Conservation (phyloP, 2,888 invertebrate genomes). For the Ornithoptera alexandrae region DNA sequence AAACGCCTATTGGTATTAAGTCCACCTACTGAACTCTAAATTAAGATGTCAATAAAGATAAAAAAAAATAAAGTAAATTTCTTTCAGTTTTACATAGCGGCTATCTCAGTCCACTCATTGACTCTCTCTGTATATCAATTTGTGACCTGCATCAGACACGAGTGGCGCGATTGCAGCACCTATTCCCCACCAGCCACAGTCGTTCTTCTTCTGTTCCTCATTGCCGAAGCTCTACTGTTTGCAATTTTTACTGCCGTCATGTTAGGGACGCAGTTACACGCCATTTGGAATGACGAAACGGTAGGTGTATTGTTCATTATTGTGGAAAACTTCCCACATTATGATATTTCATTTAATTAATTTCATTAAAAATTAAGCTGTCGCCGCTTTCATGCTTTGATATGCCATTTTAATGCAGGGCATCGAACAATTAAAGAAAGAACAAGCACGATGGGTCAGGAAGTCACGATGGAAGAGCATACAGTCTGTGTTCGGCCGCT, state of each 20-base stretch:
- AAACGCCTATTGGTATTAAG: too few species aligned
- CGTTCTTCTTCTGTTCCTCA: slow-evolving; percentile 92
- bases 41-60: too few species aligned
- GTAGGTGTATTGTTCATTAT: slow-evolving; percentile 68
- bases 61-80: neutral
- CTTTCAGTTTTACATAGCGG: slow-evolving; percentile 97
- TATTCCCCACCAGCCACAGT: slow-evolving; percentile 98
- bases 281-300: slow-evolving; percentile 99
- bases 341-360: too few species aligned
- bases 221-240: slow-evolving; percentile 96
- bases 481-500: slow-evolving; percentile 97
- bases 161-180: slow-evolving; percentile 96
- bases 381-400: neutral
- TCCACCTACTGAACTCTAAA: too few species aligned
- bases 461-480: slow-evolving; percentile 97
- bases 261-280: slow-evolving; percentile 97
- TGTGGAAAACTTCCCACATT: neutral
- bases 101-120: slow-evolving; percentile 95
- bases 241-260: slow-evolving; percentile 98
- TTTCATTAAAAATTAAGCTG: too few species aligned
- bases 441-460: slow-evolving; percentile 95
- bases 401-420: slow-evolving; percentile 81
- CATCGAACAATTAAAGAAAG: slow-evolving; percentile 97
- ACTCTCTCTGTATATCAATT: slow-evolving; percentile 96
- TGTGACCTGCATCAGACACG: slow-evolving; percentile 93